Evolutionary conservation across 2,888 invertebrate genomes (phyloP).

Genomic region (Lissonota sp.): DNA sequence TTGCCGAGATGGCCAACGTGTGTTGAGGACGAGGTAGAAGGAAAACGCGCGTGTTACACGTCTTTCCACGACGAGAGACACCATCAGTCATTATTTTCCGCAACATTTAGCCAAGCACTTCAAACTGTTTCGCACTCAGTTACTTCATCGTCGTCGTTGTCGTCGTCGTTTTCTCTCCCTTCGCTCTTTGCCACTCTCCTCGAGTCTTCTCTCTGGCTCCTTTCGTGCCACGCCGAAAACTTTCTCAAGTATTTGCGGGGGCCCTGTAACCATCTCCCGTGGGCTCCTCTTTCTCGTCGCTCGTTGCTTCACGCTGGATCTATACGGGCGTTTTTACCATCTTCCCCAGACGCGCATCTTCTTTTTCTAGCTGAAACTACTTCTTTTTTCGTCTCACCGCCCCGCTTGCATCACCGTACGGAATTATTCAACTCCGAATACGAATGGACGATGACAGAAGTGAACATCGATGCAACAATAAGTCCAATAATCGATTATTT

Average conservation of each 20-base stretch:
- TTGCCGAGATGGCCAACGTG: constrained; percentile 19
- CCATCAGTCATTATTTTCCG: constrained; percentile 83
- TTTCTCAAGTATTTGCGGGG: constrained; percentile 82
- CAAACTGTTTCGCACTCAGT: constrained; percentile 81
- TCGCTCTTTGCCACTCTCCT: constrained; percentile 8
- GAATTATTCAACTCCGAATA: no score
- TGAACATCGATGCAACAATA: no score
- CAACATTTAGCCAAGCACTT: constrained; percentile 83
- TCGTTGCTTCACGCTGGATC: constrained; percentile 19
- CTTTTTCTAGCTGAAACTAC: neutral
- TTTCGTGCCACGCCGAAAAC: constrained; percentile 74
- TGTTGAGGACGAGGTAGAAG: constrained; percentile 35
- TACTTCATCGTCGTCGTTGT: constrained; percentile 68
- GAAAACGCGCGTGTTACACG: constrained; percentile 55
- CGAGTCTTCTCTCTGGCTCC: constrained; percentile 50
- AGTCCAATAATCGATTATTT: no score
- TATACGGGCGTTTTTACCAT: constrained; percentile 22
- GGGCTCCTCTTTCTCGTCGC: constrained; percentile 51
- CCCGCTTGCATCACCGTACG: neutral
- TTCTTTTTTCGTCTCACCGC: neutral
- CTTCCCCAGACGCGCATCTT: neutral
- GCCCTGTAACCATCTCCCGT: constrained; percentile 65
- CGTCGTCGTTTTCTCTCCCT: constrained; percentile 11
- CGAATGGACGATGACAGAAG: no score
- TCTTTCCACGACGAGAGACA: constrained; percentile 67